Evolutionary conservation across 53 echinoderm and acorn worm genomes (phyloP), one percentile per base, ranked within the genome.

Genomic region (Echinometra lucunter): DNA sequence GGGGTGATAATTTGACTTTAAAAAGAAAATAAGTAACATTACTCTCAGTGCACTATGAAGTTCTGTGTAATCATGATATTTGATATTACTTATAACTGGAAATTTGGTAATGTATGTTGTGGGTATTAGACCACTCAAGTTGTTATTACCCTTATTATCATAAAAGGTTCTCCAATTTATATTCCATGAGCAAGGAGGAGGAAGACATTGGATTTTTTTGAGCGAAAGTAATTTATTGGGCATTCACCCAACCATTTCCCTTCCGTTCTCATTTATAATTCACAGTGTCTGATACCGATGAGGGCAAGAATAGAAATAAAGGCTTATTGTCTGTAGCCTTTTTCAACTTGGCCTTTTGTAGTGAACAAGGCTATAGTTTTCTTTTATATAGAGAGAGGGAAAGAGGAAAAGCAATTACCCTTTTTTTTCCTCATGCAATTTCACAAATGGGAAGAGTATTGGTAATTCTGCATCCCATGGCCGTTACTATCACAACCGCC

Each of bases 301-400:
- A 49, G 19, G 28, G 28, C 10, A 85, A 49, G 25, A 49, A 53
- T 47, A 49, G 47, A 27, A 85, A 49, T 42, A 42, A 10, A 85
- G 28, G 47, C 85, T 81, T 35, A 44, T 81, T 81, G 81, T 81
- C 44, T 81, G 44, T 15, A 44, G 42, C 27, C 25, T n/a, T 35
- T 16, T n/a, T 81, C 7, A 21, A 49, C 85, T 1, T 25, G 10
- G 30, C 53, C n/a, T 4, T 85, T 47, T 81, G 81, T 42, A 44
- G 15, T 81, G 42, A n/a, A 27, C 27, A 85, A 85, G 85, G 85
- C 85, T 85, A 78, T 42, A 40, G 78, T 78, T 78, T 42, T 78
- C 42, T 30, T n/a, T n/a, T n/a, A n/a, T 40, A 78, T 42, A 78
- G 38, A 78, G 4, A 21, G 19, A 38, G 19, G 1, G 40, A 42